Evolutionary conservation across 2,113 vertebrate genomes (phyloP).

Genomic region (Glaucidium brasilianum): DNA sequence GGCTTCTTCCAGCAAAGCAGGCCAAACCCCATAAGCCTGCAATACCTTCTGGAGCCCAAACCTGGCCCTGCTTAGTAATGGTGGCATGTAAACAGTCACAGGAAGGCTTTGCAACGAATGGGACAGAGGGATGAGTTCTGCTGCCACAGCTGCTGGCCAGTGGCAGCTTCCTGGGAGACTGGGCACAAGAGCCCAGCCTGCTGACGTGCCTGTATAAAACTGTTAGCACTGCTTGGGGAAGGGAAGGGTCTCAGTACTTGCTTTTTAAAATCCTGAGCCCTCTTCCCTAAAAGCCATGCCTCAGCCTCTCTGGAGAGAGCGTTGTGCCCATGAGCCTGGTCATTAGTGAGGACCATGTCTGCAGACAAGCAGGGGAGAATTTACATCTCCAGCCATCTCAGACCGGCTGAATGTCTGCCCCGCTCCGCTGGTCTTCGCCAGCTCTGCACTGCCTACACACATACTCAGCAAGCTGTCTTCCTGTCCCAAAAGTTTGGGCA

Average conservation of each 20-base stretch:
- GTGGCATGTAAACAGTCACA: background rate
- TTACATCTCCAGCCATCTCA: background rate
- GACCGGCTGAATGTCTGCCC: background rate
- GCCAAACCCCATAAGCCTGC: background rate
- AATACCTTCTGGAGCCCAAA: background rate
- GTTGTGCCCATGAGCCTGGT: background rate
- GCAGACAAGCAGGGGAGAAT: background rate
- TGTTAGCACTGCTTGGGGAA: background rate
- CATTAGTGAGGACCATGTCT: background rate
- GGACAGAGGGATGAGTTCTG: background rate
- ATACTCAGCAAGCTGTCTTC: accelerated
- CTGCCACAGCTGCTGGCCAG: background rate
- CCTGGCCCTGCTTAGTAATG: background rate
- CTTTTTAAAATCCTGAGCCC: background rate
- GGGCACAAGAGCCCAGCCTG: background rate
- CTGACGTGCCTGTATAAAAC: background rate
- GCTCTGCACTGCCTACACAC: background rate
- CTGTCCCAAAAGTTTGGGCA: background rate
- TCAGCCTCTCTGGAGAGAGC: accelerated
- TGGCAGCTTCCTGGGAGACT: background rate
- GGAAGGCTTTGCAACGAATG: background rate
- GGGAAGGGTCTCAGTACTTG: background rate
- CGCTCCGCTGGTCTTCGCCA: background rate
- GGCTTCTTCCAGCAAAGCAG: background rate
- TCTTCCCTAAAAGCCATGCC: background rate